These are phyloP conservation scores for Drosophila elegans DNA, from an alignment of 1,140 invertebrate species.

Conservation along the genomic window DNA sequence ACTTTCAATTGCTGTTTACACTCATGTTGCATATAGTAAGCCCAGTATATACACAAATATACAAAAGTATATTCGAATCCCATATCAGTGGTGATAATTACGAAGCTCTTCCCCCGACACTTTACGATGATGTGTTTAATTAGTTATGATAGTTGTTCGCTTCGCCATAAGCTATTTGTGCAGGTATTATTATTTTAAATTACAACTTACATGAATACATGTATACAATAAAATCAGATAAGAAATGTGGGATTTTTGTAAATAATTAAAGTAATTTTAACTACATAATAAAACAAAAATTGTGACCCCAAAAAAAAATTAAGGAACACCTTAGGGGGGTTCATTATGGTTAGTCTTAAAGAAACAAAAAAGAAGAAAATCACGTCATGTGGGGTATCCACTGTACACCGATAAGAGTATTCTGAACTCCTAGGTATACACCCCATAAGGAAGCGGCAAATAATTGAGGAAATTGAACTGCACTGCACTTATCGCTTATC, in stretches of 20 bases:
- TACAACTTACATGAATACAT: neutral
- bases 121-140: conserved; percentile 25
- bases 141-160: conserved; percentile 13
- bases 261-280: too few relatives aligned
- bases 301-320: too few relatives aligned
- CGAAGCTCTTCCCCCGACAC: conserved; percentile 23
- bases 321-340: too few relatives aligned
- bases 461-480: conserved; percentile 53
- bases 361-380: neutral
- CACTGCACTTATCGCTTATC: conserved; percentile 49
- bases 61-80: conserved; percentile 6
- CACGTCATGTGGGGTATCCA: neutral
- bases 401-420: conserved; percentile 32
- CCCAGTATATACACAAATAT: conserved; percentile 8
- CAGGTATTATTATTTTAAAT: neutral
- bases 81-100: conserved; percentile 67
- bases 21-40: conserved; percentile 18
- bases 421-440: conserved; percentile 26
- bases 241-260: neutral
- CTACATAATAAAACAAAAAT: too few relatives aligned
- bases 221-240: neutral
- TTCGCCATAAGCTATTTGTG: too few relatives aligned
- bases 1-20: conserved; percentile 51
- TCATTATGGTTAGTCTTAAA: too few relatives aligned
- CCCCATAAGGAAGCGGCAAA: conserved; percentile 35